Base-by-base conservation (phyloP, 1,140 invertebrate species). In the Saccostrea glomerata region DNA sequence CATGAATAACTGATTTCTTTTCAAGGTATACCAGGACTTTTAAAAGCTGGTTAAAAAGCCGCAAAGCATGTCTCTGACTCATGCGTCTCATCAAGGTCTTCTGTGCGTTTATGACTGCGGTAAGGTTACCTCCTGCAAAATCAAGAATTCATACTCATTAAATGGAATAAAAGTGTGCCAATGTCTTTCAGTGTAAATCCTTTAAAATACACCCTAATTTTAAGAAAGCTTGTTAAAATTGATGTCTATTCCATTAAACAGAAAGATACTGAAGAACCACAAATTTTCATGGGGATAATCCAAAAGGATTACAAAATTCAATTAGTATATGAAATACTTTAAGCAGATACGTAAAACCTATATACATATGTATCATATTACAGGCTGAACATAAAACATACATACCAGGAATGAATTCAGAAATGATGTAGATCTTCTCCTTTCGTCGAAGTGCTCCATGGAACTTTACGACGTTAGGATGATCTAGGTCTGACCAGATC, bases 401-500 rank as follows among this genome's bases (percentile, higher is more conserved):
- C 89, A 30, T 87, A 93, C 93, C 94, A 89, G 92, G 92, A 91
- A 94, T 92, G 73, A 93, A 93, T 60, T 94, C 93, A 1, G 89
- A 88, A 25, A 94, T 85, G 55, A 94, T 92, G 87, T 93, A 94
- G 36, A 94, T 92, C 82, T 92, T 93, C 55, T 91, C 90, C 7
- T 89, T 92, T 70, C 91, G 88, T 30, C 93, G 89, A 36, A 93
- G 90, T 23, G 94, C 93, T 9, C 94, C 94, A 89, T 91, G 93
- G 5, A 94, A 86, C 73, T 92, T 73, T 1, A 94, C 94, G 55
- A 94, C 88, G 82, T 92, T 90, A 5, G 60, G 70, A 89, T 93
- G 91, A 4, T 91, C 77, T 17, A 94, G 83, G 12, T 92, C 92
- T 73, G 90, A 91, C 93, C 92, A 93, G n/a, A 94, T 90, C 7